Evolutionary conservation across 2,797 vertebrate species (phyloP).

Genomic region (Lagocephalus sceleratus): DNA sequence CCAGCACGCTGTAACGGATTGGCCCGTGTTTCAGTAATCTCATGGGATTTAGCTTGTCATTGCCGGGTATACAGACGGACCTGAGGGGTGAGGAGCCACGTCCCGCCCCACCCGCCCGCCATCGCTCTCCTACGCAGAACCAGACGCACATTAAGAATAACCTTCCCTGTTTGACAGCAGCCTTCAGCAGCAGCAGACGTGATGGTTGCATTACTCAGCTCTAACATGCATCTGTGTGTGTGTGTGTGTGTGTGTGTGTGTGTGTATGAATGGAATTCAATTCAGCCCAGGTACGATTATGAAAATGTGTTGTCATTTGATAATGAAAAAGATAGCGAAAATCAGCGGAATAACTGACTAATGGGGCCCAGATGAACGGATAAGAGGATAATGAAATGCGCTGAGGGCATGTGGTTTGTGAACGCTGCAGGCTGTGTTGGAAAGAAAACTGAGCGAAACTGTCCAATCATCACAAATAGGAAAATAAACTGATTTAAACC

Average conservation of each 20-base stretch:
- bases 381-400: constrained; percentile 36
- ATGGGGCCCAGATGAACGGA: constrained; percentile 37
- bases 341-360: constrained; percentile 35
- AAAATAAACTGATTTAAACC: not conserved
- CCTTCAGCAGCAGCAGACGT: constrained; percentile 66
- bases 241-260: constrained; percentile 17
- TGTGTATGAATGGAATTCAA: constrained; percentile 12
- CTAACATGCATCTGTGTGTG: constrained; percentile 22
- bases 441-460: not conserved
- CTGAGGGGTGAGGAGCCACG: too few relatives aligned
- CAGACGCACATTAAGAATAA: constrained; percentile 45
- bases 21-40: constrained; percentile 16
- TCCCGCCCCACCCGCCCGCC: constrained; percentile 43
- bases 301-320: constrained; percentile 49
- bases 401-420: constrained; percentile 7
- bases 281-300: constrained; percentile 33
- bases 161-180: constrained; percentile 61
- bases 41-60: constrained; percentile 40
- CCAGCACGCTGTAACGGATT: constrained; percentile 5
- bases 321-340: constrained; percentile 37
- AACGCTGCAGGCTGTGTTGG: constrained; percentile 6
- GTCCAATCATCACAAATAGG: constrained; percentile 6
- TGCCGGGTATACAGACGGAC: too few relatives aligned
- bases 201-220: constrained; percentile 41
- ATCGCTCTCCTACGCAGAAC: constrained; percentile 38